phyloP scores from a whole-genome alignment of 2,888 invertebrate genomes.

The Lasioglossum oenotherae region DNA sequence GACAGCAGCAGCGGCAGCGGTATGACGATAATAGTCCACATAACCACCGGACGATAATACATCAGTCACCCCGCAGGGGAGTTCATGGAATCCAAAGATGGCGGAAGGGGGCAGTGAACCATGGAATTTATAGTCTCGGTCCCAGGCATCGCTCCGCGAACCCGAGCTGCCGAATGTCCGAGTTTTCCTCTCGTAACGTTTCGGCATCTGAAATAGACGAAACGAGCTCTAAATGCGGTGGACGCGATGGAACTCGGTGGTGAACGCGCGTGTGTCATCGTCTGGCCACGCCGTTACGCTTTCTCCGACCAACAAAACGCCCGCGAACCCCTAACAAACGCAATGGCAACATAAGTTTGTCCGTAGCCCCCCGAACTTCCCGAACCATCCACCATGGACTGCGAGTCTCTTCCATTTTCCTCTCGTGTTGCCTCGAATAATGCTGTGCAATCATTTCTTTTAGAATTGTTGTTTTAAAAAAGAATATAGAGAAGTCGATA shows the following conservation, averaged over 20 bases:
- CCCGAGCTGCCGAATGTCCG: constrained; percentile 29
- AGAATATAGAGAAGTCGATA: too few relatives aligned
- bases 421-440: background rate
- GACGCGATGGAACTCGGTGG: constrained; percentile 29
- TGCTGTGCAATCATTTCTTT: too few relatives aligned
- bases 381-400: background rate
- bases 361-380: background rate
- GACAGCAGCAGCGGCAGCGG: background rate
- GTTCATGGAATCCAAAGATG: constrained; percentile 38
- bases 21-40: constrained; percentile 29
- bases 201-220: constrained; percentile 73
- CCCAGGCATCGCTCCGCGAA: background rate
- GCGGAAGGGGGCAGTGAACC: constrained; percentile 51
- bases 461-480: too few relatives aligned
- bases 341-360: background rate
- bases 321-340: constrained; percentile 21
- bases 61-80: background rate
- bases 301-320: constrained; percentile 47
- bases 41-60: constrained; percentile 25
- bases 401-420: background rate
- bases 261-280: constrained; percentile 73
- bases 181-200: constrained; percentile 41
- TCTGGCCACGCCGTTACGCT: constrained; percentile 72
- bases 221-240: constrained; percentile 73
- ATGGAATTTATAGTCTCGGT: constrained; percentile 50